Evolutionary conservation across 2,888 invertebrate genomes (phyloP).

Genomic region (Drosophila longiperda): DNA sequence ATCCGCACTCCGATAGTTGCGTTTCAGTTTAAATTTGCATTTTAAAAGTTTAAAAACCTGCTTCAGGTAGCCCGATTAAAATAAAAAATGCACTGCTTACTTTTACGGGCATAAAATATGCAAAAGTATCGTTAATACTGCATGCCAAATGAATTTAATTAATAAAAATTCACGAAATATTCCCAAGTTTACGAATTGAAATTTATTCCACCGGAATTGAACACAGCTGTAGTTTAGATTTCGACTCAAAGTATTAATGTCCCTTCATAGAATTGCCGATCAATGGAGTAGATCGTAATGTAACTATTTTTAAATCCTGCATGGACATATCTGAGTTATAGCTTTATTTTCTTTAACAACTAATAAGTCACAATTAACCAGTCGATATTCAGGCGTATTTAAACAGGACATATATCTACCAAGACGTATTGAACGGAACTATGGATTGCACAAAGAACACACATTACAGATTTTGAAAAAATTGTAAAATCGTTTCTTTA

Average conservation of each 20-base stretch:
- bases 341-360: background rate
- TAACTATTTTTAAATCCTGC: background rate
- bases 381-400: background rate
- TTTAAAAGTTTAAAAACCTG: background rate
- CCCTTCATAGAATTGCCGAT: background rate
- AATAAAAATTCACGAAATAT: background rate
- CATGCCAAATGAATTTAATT: background rate
- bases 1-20: too few species aligned
- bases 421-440: background rate
- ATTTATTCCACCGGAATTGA: background rate
- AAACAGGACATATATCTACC: background rate
- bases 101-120: background rate
- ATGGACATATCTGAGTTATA: background rate
- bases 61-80: background rate
- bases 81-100: background rate
- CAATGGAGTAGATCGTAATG: background rate
- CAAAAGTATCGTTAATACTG: background rate
- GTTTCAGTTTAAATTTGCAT: too few species aligned
- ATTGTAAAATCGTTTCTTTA: constrained; percentile 75
- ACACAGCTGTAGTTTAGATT: background rate
- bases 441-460: background rate
- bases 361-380: background rate
- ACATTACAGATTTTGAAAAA: constrained; percentile 48
- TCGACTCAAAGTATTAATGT: background rate
- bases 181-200: background rate